Conservation (phyloP, 53 echinoderm and acorn worm genomes). For the Paelopatides confundens region DNA sequence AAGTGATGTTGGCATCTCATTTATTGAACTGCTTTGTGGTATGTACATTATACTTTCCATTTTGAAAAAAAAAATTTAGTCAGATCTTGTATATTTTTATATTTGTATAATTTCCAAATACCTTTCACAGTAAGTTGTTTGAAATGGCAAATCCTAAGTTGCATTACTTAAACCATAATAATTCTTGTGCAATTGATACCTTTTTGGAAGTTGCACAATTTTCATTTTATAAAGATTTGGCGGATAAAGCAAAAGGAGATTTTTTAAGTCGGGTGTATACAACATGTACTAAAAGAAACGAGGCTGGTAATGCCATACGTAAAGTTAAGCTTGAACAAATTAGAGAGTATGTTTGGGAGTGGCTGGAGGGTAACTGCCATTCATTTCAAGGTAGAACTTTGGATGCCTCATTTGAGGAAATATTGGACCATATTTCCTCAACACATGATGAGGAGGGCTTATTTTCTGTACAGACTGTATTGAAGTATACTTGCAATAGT, state of each 20-base stretch:
- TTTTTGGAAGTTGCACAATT: conserved; percentile 18
- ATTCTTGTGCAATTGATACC: conserved; percentile 28
- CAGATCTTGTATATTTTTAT: too few relatives aligned
- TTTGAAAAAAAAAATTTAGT: too few relatives aligned
- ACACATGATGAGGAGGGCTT: conserved; percentile 1
- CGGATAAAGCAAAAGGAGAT: not conserved
- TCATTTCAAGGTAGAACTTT: not conserved
- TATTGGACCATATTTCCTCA: not conserved
- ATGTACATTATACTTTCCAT: too few relatives aligned
- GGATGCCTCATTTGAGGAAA: not conserved
- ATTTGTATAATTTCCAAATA: too few relatives aligned
- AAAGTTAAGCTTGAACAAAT: not conserved
- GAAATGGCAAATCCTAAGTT: not conserved
- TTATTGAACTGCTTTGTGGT: too few relatives aligned
- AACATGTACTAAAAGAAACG: not conserved
- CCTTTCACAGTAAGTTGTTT: too few relatives aligned
- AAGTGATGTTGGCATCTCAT: too few relatives aligned
- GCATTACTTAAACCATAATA: not conserved
- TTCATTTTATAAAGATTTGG: not conserved
- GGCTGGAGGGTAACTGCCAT: not conserved
- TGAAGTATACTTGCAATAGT: not conserved
- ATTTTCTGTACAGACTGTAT: not conserved
- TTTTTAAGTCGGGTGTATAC: not conserved
- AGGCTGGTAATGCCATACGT: not conserved
- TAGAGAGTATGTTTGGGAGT: not conserved